Evolutionary conservation across 2,113 vertebrate species (phyloP), one percentile per base, ranked within the genome.

Genomic region (Nycticorax nycticorax): DNA sequence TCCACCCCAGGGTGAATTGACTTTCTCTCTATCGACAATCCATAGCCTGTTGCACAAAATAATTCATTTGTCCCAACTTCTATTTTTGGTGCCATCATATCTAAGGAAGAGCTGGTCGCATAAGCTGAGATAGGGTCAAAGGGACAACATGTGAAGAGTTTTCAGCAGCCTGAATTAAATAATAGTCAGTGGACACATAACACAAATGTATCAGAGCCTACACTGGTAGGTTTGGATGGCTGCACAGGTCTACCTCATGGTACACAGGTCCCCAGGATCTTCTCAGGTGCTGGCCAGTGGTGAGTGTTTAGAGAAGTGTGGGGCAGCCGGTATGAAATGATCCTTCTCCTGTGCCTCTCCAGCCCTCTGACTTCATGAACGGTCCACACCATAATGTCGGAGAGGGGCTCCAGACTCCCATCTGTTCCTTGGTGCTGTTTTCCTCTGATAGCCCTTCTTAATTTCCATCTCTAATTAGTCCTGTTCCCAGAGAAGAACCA

Each of bases 231-330:
- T 39, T 4, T 84, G 8, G 9, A 52, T 57, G 12, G 43, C 37
- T 73, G 15, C 39, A 43, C 4, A 33, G 4, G 7, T 66, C 28
- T 78, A 20, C 14, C 18, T 50, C 22, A 4, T 15, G 33, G 7
- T 17, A 22, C 30, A 21, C 0, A 1, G 19, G 23, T 13, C 7
- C 23, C 16, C 0, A 0, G 10, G 18, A 48, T 67, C 12, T 32
- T 59, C 76, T 78, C 28, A 60, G 16, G 2, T 20, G 8, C 22
- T 82, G 35, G 32, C 10, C 12, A 17, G 5, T 39, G 14, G 13
- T 28, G 18, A 73, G 3, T 14, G 27, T 48, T 37, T 37, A 41
- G 22, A 76, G 20, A 83, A 50, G 9, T 4, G 10, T 37, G n/a
- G 32, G 33, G 14, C 13, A 62, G 48, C 5, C 45, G 52, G 9